Percentiles rank a stretch among this genome's conserved stretches.
These are phyloP conservation scores for Pyrrhia umbra DNA, from an alignment of 2,888 invertebrate species.

Conservation along the genomic window DNA sequence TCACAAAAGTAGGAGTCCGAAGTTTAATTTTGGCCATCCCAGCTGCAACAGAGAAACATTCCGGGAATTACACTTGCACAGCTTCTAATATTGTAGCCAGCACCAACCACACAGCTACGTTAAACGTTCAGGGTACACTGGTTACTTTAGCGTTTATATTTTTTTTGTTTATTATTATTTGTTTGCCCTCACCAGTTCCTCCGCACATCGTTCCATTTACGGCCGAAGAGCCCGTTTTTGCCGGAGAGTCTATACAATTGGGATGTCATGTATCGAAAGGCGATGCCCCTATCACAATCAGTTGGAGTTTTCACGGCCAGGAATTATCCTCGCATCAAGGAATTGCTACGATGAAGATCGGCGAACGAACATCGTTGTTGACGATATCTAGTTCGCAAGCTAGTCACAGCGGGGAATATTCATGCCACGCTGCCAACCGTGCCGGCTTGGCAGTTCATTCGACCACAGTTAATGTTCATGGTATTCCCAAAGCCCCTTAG, in stretches of 20 bases:
- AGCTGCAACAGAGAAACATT: conserved; percentile 92
- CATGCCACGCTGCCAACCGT: conserved; percentile 92
- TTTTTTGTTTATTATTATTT: conserved; percentile 69
- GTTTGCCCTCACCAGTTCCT: conserved; percentile 85
- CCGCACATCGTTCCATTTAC: conserved; percentile 92
- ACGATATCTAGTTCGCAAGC: conserved; percentile 91
- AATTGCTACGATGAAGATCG: conserved; percentile 90
- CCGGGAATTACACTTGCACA: conserved; percentile 94
- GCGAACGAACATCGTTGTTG: conserved; percentile 91
- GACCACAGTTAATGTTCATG: conserved; percentile 92
- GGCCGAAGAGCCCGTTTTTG: conserved; percentile 91
- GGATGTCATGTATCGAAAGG: conserved; percentile 92
- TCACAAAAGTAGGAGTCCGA: conserved; percentile 90
- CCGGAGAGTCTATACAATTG: conserved; percentile 91
- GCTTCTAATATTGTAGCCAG: conserved; percentile 93
- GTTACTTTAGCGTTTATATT: conserved; percentile 68
- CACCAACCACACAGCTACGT: conserved; percentile 91
- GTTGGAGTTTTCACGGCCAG: conserved; percentile 93
- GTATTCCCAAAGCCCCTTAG: conserved; percentile 82
- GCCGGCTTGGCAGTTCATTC: conserved; percentile 92
- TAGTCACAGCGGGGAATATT: conserved; percentile 93
- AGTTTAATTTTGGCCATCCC: conserved; percentile 92
- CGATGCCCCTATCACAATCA: conserved; percentile 93
- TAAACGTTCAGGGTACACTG: conserved; percentile 92
- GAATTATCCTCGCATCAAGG: conserved; percentile 89